Evolutionary conservation across 2,888 invertebrate genomes (phyloP), one percentile per base, ranked within the genome.

Genomic region (Synanthedon andrenaeformis): DNA sequence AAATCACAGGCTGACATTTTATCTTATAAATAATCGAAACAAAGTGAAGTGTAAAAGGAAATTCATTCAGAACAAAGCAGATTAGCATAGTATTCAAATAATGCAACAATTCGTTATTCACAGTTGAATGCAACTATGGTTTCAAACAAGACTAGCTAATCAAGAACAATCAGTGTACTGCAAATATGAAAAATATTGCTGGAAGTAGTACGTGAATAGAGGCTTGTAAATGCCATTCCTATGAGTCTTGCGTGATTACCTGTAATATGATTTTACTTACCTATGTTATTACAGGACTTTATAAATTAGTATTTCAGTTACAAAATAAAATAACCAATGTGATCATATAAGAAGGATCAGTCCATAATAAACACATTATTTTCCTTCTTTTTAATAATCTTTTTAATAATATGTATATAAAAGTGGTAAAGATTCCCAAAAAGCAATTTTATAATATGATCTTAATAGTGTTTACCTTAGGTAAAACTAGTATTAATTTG

Each of bases 91-190:
- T 45, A 45, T 45, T 45, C 45, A 14, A 45, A 45, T 3, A 13
- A 45, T 45, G n/a, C 45, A 45, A 14, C 14, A 3, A 45, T 45
- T 45, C 14, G n/a, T 45, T 45, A 45, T 45, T 55, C 51, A 56
- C 57, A 60, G 56, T 52, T 53, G 49, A 55, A 54, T 51, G 51
- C 52, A 49, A 52, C 50, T 41, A 52, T 52, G 57, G 59, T 57
- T 57, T 52, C 54, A 59, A 62, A 65, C 65, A 66, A 63, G 56
- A 58, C 57, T 64, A 57, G 60, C 64, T 64, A 60, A 66, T 64
- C 64, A 63, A 57, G 56, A 61, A 59, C 63, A 66, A 66, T 64
- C 61, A 65, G 63, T 63, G 59, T 56, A 59, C 58, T 54, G 55
- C 56, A 54, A 50, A n/a, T n/a, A n/a, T n/a, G n/a, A n/a, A n/a